phyloP scores from a whole-genome alignment of 2,113 vertebrate genomes.

The Muntiacus reevesi region DNA sequence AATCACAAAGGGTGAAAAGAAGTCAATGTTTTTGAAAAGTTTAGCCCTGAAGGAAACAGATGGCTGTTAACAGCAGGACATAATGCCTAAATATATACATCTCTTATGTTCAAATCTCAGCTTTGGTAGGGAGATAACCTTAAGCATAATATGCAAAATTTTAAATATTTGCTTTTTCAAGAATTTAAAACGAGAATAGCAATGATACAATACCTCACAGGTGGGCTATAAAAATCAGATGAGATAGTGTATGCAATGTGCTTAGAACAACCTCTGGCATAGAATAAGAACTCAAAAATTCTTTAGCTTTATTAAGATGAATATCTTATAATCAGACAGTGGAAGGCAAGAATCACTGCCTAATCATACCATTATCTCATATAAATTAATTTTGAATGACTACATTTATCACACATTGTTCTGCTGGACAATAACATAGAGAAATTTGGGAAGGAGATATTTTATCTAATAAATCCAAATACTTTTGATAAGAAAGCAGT shows the following conservation, averaged over 20 bases:
- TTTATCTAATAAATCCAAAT: neutral
- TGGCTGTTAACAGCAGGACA: neutral
- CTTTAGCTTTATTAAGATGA: slow-evolving; percentile 35
- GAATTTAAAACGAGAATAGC: neutral
- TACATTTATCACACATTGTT: slow-evolving; percentile 21
- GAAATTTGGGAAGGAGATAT: neutral
- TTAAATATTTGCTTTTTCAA: neutral
- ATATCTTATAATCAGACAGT: slow-evolving; percentile 9
- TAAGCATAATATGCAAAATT: neutral
- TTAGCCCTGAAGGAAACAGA: neutral
- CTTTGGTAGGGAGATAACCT: neutral
- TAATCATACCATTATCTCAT: slow-evolving; percentile 43
- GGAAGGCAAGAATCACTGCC: neutral
- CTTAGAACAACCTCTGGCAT: neutral
- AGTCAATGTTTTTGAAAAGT: neutral
- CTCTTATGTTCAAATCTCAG: neutral
- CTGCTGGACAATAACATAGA: neutral
- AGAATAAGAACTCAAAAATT: neutral
- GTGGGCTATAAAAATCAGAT: neutral
- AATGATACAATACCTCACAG: neutral
- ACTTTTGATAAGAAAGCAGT: neutral
- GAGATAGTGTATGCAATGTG: neutral
- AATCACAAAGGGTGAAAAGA: neutral
- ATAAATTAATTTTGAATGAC: slow-evolving; percentile 33
- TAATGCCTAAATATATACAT: neutral